Conservation (phyloP, 2,888 invertebrate genomes). For the Rhamnusium bicolor region DNA sequence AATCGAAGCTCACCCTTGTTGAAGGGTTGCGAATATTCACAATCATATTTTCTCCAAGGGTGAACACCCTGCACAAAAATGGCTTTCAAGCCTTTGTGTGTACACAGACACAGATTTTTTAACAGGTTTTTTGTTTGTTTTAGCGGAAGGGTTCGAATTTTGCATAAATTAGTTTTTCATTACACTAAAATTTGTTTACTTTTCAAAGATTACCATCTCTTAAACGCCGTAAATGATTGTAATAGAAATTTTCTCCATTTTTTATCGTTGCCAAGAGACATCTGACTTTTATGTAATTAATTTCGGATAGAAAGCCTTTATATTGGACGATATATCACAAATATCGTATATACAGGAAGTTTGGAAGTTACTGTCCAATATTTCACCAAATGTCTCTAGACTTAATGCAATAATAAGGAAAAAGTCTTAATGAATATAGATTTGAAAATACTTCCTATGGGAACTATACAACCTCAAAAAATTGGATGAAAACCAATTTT, state of each 20-base stretch:
- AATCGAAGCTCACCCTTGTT: conserved; percentile 65
- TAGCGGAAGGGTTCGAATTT: conserved; percentile 50
- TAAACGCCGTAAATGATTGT: conserved; percentile 15
- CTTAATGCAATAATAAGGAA: too few relatives aligned
- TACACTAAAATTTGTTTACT: conserved; percentile 39
- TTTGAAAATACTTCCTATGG: too few relatives aligned
- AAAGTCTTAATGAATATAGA: too few relatives aligned
- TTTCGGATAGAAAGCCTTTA: too few relatives aligned
- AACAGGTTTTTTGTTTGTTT: conserved; percentile 61
- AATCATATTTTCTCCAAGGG: conserved; percentile 68
- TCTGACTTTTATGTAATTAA: neutral
- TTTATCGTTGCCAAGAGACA: neutral
- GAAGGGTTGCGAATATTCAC: conserved; percentile 68
- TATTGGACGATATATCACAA: too few relatives aligned
- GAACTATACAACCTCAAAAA: too few relatives aligned
- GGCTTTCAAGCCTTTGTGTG: conserved; percentile 61
- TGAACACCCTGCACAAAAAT: conserved; percentile 63
- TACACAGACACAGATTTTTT: conserved; percentile 62
- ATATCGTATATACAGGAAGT: too few relatives aligned
- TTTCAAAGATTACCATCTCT: conserved; percentile 23
- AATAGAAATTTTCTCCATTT: neutral
- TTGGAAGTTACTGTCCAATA: too few relatives aligned
- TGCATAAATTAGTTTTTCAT: conserved; percentile 56
- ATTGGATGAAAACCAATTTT: too few relatives aligned
- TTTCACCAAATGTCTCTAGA: too few relatives aligned